Conservation (phyloP, 2,797 vertebrate species). For the Gallirallus australis region DNA sequence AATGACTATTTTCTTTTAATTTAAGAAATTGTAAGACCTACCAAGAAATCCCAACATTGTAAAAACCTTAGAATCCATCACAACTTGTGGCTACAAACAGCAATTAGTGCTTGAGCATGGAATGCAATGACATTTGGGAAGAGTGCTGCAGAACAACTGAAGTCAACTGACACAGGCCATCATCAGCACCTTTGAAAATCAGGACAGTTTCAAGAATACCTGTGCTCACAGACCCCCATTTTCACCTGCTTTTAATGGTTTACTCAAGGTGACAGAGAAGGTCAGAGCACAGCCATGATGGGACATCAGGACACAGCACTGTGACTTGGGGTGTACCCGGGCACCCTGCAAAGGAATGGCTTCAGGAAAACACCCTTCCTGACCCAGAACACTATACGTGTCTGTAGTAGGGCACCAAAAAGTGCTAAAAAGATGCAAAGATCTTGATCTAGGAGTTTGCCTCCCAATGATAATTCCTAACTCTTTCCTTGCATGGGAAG, state of each 20-base stretch:
- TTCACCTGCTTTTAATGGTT: not conserved
- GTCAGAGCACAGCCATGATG: not conserved
- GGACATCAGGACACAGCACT: not conserved
- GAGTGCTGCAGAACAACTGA: not conserved
- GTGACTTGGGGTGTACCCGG: not conserved
- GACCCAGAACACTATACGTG: not conserved
- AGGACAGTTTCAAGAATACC: not conserved
- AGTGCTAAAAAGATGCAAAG: not conserved
- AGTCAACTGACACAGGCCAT: not conserved
- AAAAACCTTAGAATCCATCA: not conserved
- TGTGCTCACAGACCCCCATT: not conserved
- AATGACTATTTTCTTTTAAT: not conserved
- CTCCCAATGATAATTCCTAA: not conserved
- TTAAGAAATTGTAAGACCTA: not conserved
- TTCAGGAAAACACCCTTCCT: not conserved
- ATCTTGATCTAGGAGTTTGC: not conserved
- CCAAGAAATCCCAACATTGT: not conserved
- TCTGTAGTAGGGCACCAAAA: not conserved
- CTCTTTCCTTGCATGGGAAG: not conserved
- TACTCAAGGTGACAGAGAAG: not conserved
- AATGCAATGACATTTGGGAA: not conserved
- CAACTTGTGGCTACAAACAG: not conserved
- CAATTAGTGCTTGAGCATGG: not conserved
- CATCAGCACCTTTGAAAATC: not conserved
- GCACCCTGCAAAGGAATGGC: not conserved